Conservation (phyloP, 2,888 invertebrate species). For the Oithona nana region DNA sequence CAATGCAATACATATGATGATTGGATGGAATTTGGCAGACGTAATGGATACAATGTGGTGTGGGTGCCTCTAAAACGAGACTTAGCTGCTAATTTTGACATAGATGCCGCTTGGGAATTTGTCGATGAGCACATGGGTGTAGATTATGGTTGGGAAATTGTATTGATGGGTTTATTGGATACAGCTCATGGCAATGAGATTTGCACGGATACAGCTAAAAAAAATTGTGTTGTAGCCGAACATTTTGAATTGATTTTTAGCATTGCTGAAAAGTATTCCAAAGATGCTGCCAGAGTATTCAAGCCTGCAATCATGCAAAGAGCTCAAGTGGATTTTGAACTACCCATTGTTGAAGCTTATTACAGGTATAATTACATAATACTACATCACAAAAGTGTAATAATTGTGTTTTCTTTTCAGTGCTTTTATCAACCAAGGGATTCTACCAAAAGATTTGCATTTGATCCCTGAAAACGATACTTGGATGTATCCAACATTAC, state of each 20-base stretch:
- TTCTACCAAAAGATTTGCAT: background rate
- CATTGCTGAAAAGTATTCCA: background rate
- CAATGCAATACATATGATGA: slow-evolving; percentile 4
- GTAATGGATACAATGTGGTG: slow-evolving; percentile 6
- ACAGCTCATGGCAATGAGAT: background rate
- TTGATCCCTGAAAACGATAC: background rate
- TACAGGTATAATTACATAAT: background rate
- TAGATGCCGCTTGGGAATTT: background rate
- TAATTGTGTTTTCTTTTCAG: no score
- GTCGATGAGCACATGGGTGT: background rate
- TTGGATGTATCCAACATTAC: background rate
- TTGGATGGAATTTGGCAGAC: background rate
- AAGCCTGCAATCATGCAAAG: background rate
- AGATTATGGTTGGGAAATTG: slow-evolving; percentile 2
- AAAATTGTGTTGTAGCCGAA: background rate
- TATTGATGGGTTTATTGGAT: slow-evolving; percentile 1
- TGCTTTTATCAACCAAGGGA: background rate
- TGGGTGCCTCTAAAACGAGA: slow-evolving; percentile 4
- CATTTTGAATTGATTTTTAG: background rate
- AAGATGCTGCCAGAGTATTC: background rate
- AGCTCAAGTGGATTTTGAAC: background rate
- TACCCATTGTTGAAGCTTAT: background rate
- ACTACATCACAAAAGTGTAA: no score
- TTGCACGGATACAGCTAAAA: background rate
- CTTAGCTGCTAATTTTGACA: background rate